Percentiles rank a stretch among this genome's conserved stretches.
Conservation (phyloP, 2,888 invertebrate genomes). For the Oscheius sp. region DNA sequence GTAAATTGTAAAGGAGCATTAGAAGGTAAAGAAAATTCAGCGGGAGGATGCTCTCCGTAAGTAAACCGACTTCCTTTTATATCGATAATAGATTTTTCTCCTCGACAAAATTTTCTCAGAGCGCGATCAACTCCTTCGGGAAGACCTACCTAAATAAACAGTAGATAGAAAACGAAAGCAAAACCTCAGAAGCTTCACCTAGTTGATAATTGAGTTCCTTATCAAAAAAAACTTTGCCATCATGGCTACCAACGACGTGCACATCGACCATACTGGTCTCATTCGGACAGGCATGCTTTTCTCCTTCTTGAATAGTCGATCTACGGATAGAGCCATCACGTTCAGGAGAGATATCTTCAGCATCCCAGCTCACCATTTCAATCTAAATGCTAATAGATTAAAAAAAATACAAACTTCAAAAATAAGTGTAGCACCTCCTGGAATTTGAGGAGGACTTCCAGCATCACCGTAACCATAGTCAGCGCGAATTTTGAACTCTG, state of each 20-base stretch:
- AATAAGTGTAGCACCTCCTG: slow-evolving; percentile 84
- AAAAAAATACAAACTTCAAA: slow-evolving; percentile 79
- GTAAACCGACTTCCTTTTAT: slow-evolving; percentile 57
- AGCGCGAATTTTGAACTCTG: slow-evolving; percentile 83
- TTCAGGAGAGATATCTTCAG: slow-evolving; percentile 85
- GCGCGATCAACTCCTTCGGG: slow-evolving; percentile 85
- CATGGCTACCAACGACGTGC: slow-evolving; percentile 79
- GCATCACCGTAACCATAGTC: slow-evolving; percentile 88
- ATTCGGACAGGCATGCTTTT: slow-evolving; percentile 80
- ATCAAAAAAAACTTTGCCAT: slow-evolving; percentile 81
- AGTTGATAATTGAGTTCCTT: slow-evolving; percentile 83
- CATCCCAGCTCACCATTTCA: slow-evolving; percentile 55
- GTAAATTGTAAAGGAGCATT: slow-evolving; percentile 83
- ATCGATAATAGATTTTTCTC: slow-evolving; percentile 62
- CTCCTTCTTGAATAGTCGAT: slow-evolving; percentile 78
- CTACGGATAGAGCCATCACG: slow-evolving; percentile 85
- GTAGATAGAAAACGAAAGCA: not conserved
- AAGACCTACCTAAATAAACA: slow-evolving; percentile 74
- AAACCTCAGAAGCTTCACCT: slow-evolving; percentile 83
- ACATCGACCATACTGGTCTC: slow-evolving; percentile 85
- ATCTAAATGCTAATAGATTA: slow-evolving; percentile 34
- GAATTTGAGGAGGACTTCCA: slow-evolving; percentile 88
- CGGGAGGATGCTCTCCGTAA: slow-evolving; percentile 71
- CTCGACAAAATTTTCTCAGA: slow-evolving; percentile 79
- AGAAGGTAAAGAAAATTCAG: slow-evolving; percentile 81